Evolutionary conservation across 2,113 vertebrate genomes (phyloP).

Genomic region (Albula glossodonta): DNA sequence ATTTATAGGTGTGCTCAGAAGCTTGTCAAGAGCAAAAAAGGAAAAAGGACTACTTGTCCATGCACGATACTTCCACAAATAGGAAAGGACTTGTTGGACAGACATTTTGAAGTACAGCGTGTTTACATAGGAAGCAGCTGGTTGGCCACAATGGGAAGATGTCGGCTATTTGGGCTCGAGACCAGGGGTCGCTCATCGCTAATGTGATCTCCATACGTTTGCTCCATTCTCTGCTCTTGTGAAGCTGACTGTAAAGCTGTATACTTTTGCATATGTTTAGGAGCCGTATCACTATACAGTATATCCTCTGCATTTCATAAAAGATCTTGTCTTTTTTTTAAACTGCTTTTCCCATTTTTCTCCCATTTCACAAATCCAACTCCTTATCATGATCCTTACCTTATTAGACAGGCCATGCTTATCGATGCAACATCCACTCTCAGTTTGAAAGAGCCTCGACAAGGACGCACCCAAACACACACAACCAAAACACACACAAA

Average conservation of each 20-base stretch:
- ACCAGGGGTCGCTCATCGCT: neutral
- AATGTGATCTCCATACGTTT: neutral
- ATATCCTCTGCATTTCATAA: too few relatives aligned
- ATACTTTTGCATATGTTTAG: neutral
- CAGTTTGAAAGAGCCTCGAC: too few relatives aligned
- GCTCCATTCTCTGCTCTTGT: neutral
- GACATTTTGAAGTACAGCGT: neutral
- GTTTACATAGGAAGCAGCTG: neutral
- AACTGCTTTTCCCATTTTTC: too few relatives aligned
- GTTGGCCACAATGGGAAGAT: neutral
- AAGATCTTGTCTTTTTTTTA: too few relatives aligned
- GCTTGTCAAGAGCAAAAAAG: neutral
- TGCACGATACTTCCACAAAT: neutral
- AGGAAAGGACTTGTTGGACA: neutral
- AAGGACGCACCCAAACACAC: too few relatives aligned
- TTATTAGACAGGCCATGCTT: too few relatives aligned
- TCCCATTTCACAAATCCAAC: too few relatives aligned
- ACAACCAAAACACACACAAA: too few relatives aligned
- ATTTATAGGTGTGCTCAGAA: neutral
- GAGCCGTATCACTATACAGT: neutral
- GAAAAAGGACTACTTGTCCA: neutral
- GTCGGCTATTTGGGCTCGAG: neutral
- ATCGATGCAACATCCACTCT: too few relatives aligned
- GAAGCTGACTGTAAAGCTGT: neutral
- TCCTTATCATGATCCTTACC: too few relatives aligned